phyloP scores from a whole-genome alignment of 1,140 invertebrate genomes.

The Drosophila asahinai region DNA sequence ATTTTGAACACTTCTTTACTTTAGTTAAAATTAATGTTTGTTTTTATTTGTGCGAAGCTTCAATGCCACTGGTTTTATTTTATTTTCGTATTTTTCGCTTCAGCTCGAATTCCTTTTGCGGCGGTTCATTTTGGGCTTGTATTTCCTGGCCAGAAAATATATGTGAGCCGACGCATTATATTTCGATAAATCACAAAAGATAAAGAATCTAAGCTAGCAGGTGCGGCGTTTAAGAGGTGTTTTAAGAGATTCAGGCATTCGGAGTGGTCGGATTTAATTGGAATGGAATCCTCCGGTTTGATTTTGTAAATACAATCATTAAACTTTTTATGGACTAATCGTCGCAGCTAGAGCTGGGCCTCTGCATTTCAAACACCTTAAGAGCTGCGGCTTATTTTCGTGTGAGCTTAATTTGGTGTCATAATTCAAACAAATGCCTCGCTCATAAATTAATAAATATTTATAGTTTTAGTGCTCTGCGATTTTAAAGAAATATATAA shows the following conservation, averaged over 20 bases:
- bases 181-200: slow-evolving; percentile 47
- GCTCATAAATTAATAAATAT: slow-evolving; percentile 51
- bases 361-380: slow-evolving; percentile 16
- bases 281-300: background rate
- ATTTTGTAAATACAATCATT: slow-evolving; percentile 24
- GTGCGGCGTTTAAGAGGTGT: slow-evolving; percentile 27
- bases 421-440: slow-evolving; percentile 52
- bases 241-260: slow-evolving; percentile 3
- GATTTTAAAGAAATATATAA: slow-evolving; percentile 37
- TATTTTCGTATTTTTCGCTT: slow-evolving; percentile 22
- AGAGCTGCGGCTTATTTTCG: slow-evolving; percentile 21
- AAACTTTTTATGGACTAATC: slow-evolving; percentile 12
- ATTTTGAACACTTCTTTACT: slow-evolving; percentile 51
- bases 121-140: slow-evolving; percentile 14
- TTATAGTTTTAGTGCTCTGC: slow-evolving; percentile 33
- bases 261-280: slow-evolving; percentile 20
- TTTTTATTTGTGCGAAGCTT: slow-evolving; percentile 63
- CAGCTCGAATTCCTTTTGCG: slow-evolving; percentile 54
- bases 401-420: slow-evolving; percentile 41
- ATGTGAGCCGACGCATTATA: slow-evolving; percentile 42
- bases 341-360: background rate
- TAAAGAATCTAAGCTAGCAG: slow-evolving; percentile 31
- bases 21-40: slow-evolving; percentile 62
- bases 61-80: slow-evolving; percentile 75
- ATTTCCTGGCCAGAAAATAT: slow-evolving; percentile 42